Base-by-base conservation (phyloP, 2,888 invertebrate species). In the Metacarcinus magister region DNA sequence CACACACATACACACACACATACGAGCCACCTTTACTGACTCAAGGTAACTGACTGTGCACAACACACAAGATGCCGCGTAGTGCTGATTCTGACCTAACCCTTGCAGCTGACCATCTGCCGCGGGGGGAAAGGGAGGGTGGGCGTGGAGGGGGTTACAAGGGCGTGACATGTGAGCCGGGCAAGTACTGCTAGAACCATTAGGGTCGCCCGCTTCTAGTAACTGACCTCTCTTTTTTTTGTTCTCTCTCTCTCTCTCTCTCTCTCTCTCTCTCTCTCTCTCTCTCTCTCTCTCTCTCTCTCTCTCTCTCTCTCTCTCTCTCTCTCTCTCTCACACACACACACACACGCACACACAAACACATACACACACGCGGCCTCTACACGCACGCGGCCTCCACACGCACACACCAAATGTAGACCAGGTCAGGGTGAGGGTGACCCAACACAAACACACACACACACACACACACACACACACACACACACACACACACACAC, bases 171-270 rank as follows among this genome's bases (percentile, higher is more conserved):
- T 82, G 82, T 82, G 82, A 82, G 82, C 82, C 32, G 0, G 5
- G 82, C 28, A 82, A 82, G 82, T 82, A 82, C 82, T 82, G 82
- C 28, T 82, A 82, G 82, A 82, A 13, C 82, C 82, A 82, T 82
- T 82, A 82, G 32, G 82, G 82, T 82, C 82, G 82, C 32, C 8
- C 7, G 28, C 82, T 82, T 7, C 82, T 32, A 13, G 82, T 32
- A 32, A 82, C 82, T 92, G 48, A 48, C 48, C 46, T 28, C 92
- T 48, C 92, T 54, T 19, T 92, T 54, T 92, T 54, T 92, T 54
- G 48, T 54, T 92, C 92, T 92, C 92, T 92, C 92, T 92, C 92
- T 92, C 92, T 92, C 92, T 92, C 92, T 92, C 92, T 92, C 92
- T 92, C 92, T 48, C 92, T 92, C 92, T 48, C 48, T 92, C 54